phyloP scores from a whole-genome alignment of 30 jellyfish, hydroid and myxozoan genomes.

The Aurelia sp. region DNA sequence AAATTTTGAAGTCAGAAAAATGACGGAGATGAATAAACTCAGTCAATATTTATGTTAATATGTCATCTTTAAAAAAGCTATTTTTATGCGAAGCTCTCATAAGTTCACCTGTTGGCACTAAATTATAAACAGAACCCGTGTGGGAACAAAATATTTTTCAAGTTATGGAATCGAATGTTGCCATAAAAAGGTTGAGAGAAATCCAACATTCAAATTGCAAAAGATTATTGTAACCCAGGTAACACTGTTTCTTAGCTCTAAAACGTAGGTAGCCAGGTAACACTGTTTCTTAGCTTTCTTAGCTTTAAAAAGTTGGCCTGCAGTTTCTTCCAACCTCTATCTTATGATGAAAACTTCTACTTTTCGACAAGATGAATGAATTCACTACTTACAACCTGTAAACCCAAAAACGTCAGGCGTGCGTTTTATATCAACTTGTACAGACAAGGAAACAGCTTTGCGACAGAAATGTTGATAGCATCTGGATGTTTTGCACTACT shows the following conservation, averaged over 20 bases:
- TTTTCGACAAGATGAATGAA: too few relatives aligned
- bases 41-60: not conserved
- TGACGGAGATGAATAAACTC: conserved; percentile 8
- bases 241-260: not conserved
- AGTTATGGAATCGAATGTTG: not conserved
- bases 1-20: conserved; percentile 2
- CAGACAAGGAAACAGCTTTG: too few relatives aligned
- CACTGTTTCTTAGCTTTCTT: too few relatives aligned
- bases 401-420: too few relatives aligned
- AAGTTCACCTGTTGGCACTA: conserved; percentile 1
- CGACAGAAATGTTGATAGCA: too few relatives aligned
- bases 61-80: not conserved
- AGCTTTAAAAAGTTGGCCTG: too few relatives aligned
- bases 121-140: not conserved
- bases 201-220: not conserved
- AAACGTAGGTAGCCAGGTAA: too few relatives aligned
- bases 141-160: not conserved
- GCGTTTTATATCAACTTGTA: too few relatives aligned
- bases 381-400: too few relatives aligned
- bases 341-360: too few relatives aligned
- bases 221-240: conserved; percentile 2
- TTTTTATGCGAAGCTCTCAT: not conserved
- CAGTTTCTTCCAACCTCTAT: too few relatives aligned
- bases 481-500: not conserved
- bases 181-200: not conserved